Evolutionary conservation across 1,140 invertebrate species (phyloP).

Genomic region (Varroa destructor): DNA sequence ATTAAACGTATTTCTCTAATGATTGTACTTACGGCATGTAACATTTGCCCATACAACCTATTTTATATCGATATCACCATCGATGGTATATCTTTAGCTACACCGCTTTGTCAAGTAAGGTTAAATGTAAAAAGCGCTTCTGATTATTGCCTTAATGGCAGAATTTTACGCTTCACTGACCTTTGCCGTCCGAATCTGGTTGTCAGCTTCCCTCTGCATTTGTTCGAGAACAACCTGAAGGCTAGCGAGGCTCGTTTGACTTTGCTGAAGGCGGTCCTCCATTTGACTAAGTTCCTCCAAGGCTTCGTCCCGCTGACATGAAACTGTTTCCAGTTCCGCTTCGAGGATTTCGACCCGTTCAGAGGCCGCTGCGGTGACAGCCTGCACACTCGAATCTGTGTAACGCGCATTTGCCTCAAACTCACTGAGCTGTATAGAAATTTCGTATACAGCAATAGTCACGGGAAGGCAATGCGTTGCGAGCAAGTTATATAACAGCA

Average conservation of each 20-base stretch:
- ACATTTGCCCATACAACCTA: too few relatives aligned
- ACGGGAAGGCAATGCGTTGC: too few relatives aligned
- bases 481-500: too few relatives aligned
- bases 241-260: background rate
- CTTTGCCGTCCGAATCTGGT: background rate
- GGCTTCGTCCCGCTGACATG: slow-evolving; percentile 4
- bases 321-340: background rate
- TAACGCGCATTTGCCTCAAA: slow-evolving; percentile 1
- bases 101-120: too few relatives aligned
- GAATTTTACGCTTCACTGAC: too few relatives aligned
- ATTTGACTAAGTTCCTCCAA: background rate
- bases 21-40: too few relatives aligned
- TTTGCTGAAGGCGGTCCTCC: slow-evolving; percentile 19
- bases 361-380: slow-evolving; percentile 7
- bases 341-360: slow-evolving; percentile 15
- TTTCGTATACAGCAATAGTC: too few relatives aligned
- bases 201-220: slow-evolving; percentile 1
- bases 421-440: background rate
- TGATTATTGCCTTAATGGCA: too few relatives aligned
- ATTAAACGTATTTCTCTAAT: too few relatives aligned
- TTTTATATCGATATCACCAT: too few relatives aligned
- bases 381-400: slow-evolving; percentile 19
- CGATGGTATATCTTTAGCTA: too few relatives aligned
- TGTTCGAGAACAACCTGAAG: slow-evolving; percentile 23
- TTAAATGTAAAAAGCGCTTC: too few relatives aligned